Evolutionary conservation across 2,888 invertebrate species (phyloP), one percentile per base, ranked within the genome.

Genomic region (Synanthedon formicaeformis): DNA sequence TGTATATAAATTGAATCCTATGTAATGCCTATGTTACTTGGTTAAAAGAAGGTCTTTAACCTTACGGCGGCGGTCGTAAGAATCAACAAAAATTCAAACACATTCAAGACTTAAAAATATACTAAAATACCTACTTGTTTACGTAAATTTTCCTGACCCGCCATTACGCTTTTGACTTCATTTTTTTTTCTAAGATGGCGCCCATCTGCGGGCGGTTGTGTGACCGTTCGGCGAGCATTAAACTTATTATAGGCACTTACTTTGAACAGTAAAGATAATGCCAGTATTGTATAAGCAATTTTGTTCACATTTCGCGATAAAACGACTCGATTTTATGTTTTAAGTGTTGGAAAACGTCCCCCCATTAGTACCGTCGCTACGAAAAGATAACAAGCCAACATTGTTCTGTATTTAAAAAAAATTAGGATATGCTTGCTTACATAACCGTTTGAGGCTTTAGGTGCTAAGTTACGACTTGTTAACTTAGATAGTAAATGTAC

Each of bases 211-310:
- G 70, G 69, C 70, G 59, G 59, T 60, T 66, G 67, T 62, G 67
- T 62, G 68, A 58, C 67, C 69, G 61, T 59, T 61, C 57, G 59
- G 66, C 63, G 65, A 65, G 64, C 76, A 77, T 79, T 78, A 78
- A 81, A 81, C 73, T 77, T 78, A 77, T 82, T 82, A 83, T 81
- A 79, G 77, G 72, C 78, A 78, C 77, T 84, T 79, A 82, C 71
- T 75, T 61, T 62, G 62, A 66, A 74, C 73, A 73, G 72, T 81
- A 80, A 82, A 82, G 81, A 83, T 83, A 81, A 81, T 75, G 66
- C 74, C 73, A 66, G 71, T 76, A 81, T 81, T 79, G 79, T 80
- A 78, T 72, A 75, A 72, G 75, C 69, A 69, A 73, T 81, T 78
- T 68, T 71, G 76, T 81, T 74, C 76, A 75, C 75, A 78, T 79